Conservation (phyloP, 2,888 invertebrate genomes). For the Cybosia mesomella region DNA sequence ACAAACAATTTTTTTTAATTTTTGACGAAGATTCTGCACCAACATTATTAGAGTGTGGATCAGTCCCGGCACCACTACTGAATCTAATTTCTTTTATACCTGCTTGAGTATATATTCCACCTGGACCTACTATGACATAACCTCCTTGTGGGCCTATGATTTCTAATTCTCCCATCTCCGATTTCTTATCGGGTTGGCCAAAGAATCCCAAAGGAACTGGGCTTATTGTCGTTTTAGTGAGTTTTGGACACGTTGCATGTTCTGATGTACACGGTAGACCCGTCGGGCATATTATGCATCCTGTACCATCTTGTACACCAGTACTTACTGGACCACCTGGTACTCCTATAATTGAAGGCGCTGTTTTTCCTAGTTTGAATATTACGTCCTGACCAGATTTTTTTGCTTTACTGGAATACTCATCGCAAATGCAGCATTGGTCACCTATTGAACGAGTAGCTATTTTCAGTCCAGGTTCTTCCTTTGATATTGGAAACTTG, state of each 20-base stretch:
- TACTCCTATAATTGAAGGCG: constrained; percentile 6
- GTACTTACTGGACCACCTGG: constrained; percentile 13
- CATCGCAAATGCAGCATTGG: constrained; percentile 18
- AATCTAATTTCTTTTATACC: constrained; percentile 16
- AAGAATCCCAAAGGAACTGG: constrained; percentile 11
- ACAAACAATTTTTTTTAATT: constrained; percentile 25
- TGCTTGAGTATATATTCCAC: constrained; percentile 27
- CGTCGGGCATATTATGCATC: constrained; percentile 14
- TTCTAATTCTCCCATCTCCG: constrained; percentile 8
- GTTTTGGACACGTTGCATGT: constrained; percentile 6
- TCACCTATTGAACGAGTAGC: constrained; percentile 18
- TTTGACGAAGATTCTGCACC: constrained; percentile 7
- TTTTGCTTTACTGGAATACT: not conserved
- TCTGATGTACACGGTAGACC: not conserved
- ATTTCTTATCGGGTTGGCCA: constrained; percentile 4
- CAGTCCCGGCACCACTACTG: not conserved
- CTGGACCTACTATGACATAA: constrained; percentile 13
- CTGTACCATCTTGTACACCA: constrained; percentile 11
- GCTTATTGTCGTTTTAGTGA: constrained; percentile 2
- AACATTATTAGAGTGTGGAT: not conserved
- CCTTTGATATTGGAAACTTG: constrained; percentile 16
- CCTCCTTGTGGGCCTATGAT: constrained; percentile 17
- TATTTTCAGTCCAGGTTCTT: constrained; percentile 9
- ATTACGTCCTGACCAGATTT: constrained; percentile 6
- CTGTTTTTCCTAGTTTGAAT: constrained; percentile 13